These are phyloP conservation scores for Mechanitis mazaeus DNA, from an alignment of 2,888 invertebrate species.

Conservation along the genomic window DNA sequence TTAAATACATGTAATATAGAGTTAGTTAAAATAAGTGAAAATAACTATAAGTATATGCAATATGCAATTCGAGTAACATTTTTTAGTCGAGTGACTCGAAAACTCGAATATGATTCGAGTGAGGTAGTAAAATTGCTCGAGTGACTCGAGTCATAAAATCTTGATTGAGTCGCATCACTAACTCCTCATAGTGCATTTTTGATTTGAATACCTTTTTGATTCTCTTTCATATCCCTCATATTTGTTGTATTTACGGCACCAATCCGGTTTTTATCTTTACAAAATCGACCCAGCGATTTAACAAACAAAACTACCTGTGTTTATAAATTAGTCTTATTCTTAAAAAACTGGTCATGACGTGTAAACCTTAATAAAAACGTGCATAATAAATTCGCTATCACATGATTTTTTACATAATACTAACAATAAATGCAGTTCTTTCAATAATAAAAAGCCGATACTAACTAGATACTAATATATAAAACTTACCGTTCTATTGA, in stretches of 20 bases:
- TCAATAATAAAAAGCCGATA: slow-evolving; percentile 30
- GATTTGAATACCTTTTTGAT: background rate
- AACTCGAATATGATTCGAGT: too few relatives aligned
- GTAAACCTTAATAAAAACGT: slow-evolving; percentile 15
- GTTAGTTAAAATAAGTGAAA: too few relatives aligned
- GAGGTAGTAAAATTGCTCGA: too few relatives aligned
- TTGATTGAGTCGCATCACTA: too few relatives aligned
- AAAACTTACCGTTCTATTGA: slow-evolving; percentile 62
- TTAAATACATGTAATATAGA: too few relatives aligned
- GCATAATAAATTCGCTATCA: slow-evolving; percentile 44
- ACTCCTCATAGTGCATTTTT: too few relatives aligned
- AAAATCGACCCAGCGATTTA: slow-evolving; percentile 1
- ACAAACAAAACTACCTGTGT: background rate
- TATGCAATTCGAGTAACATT: too few relatives aligned
- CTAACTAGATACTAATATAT: slow-evolving; percentile 37
- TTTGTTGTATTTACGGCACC: background rate
- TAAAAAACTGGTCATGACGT: slow-evolving; percentile 6
- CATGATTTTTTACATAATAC: slow-evolving; percentile 35
- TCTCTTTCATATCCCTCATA: slow-evolving; percentile 2
- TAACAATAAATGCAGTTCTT: slow-evolving; percentile 25
- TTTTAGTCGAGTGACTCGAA: too few relatives aligned
- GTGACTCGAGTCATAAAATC: too few relatives aligned
- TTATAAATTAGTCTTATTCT: background rate
- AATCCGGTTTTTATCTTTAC: background rate
- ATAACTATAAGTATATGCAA: too few relatives aligned